Base-by-base conservation (phyloP, 2,888 invertebrate species). In the Drosophila niveifrons region DNA sequence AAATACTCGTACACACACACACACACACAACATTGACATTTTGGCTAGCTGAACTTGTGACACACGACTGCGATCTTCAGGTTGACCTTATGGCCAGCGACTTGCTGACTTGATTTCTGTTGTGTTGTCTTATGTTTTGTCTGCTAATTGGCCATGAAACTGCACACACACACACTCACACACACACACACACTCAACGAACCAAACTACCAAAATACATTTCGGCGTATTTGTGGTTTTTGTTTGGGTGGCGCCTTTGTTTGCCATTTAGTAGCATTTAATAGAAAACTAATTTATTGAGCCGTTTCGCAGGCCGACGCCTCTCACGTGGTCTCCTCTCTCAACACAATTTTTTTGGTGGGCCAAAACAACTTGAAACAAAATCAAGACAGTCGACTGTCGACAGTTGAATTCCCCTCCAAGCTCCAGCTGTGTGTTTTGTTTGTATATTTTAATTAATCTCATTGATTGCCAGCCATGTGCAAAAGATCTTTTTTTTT, bases 121-220 rank as follows among this genome's bases (percentile, higher is more conserved):
- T 72, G 41, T 23, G 23, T 23, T 23, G 23, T 23, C 6, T 23
- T 23, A 6, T 23, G 23, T 36, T 36, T 36, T 55, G 81, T 68
- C 82, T 84, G 87, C 85, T 84, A 84, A 84, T 84, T 84, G 83
- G 72, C 83, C 83, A 78, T 84, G 83, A 84, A 87, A 64, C 36
- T 36, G 36, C 36, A 36, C 36, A 70, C 52, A 62, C 29, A 51
- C 47, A 53, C 13, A 15, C 18, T 23, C 23, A 23, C n/a, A n/a
- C 36, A 36, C 36, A 70, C 52, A 62, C 29, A 51, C 47, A 53
- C 13, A 15, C 18, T 23, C 23, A 23, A n/a, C n/a, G n/a, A n/a
- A 31, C 13, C 6, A 39, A 29, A 31, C 36, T 4, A 36, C 3
- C 36, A 36, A 18, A n/a, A n/a, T 36, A 3, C n/a, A n/a, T 36